A percentile compares a stretch with the other conserved stretches of the same genome.
Conservation (phyloP, 2,797 vertebrate species). For the Karalla daura region DNA sequence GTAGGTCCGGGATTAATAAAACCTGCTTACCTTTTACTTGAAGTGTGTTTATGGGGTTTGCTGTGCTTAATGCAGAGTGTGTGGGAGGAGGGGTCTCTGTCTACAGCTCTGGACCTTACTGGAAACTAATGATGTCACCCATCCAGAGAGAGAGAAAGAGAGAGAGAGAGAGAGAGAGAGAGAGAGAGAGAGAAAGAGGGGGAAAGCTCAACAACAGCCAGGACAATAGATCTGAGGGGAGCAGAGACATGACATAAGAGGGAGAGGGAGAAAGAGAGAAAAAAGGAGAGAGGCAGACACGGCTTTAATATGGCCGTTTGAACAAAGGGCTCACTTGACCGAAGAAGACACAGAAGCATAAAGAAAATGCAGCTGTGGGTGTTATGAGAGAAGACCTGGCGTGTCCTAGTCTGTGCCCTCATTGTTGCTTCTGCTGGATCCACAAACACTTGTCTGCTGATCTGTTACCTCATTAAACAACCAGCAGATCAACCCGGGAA, state of each 20-base stretch:
- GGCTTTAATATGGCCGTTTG: conserved; percentile 48
- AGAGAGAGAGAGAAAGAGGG: conserved; percentile 51
- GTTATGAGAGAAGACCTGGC: conserved; percentile 19
- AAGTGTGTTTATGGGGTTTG: conserved; percentile 33
- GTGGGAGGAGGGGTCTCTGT: conserved; percentile 42
- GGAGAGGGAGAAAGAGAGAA: conserved; percentile 28
- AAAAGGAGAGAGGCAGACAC: conserved; percentile 31
- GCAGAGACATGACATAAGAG: conserved; percentile 72
- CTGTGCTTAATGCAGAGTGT: conserved; percentile 41
- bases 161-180: too few species aligned
- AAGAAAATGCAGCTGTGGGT: conserved; percentile 43
- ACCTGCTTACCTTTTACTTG: conserved; percentile 24
- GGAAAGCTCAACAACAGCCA: conserved; percentile 52
- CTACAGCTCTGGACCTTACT: conserved; percentile 71
- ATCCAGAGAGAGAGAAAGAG: conserved; percentile 33
- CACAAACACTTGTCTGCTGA: conserved; percentile 16
- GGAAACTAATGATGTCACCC: conserved; percentile 81
- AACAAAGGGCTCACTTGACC: conserved; percentile 65
- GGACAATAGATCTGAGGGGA: conserved; percentile 72
- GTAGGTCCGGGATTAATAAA: conserved; percentile 6
- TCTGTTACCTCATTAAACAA: conserved; percentile 19
- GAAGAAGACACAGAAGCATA: conserved; percentile 21
- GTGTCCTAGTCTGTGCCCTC: conserved; percentile 18
- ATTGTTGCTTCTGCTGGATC: conserved; percentile 6
- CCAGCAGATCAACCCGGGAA: neutral